A percentile compares a stretch with the other conserved stretches of the same genome.
These are phyloP conservation scores for Ectemnius continuus DNA, from an alignment of 2,888 invertebrate species.

Conservation along the genomic window DNA sequence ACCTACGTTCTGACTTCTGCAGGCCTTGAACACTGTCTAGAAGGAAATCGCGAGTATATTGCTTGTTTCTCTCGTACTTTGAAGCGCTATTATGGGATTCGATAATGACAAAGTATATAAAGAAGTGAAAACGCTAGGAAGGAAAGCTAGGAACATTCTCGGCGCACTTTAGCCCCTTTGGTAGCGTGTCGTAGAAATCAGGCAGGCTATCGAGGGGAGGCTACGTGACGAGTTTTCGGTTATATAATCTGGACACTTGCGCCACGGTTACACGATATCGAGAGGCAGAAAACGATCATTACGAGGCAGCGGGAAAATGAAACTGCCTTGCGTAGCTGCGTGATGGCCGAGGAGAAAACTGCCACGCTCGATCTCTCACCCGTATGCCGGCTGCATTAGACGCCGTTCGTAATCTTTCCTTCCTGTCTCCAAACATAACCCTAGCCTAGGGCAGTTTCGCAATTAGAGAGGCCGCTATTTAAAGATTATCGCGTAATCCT, in stretches of 20 bases:
- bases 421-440: constrained; percentile 24
- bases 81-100: too few relatives aligned
- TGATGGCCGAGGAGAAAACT: constrained; percentile 11
- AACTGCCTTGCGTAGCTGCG: constrained; percentile 19
- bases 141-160: too few relatives aligned
- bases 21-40: too few relatives aligned
- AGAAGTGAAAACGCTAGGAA: too few relatives aligned
- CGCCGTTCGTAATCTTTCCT: constrained; percentile 21
- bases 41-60: too few relatives aligned
- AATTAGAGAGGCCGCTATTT: constrained; percentile 22
- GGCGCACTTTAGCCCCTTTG: too few relatives aligned
- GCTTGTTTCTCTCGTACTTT: too few relatives aligned
- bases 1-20: too few relatives aligned
- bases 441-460: constrained; percentile 15
- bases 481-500: constrained; percentile 11
- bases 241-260: constrained; percentile 36
- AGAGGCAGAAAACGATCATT: constrained; percentile 38
- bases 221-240: constrained; percentile 23
- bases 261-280: constrained; percentile 43
- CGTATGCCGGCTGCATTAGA: neutral
- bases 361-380: constrained; percentile 6
- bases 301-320: constrained; percentile 33
- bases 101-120: too few relatives aligned
- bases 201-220: too few relatives aligned
- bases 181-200: too few relatives aligned